These are phyloP conservation scores for Limonius californicus DNA, from an alignment of 1,140 invertebrate genomes.

Conservation along the genomic window DNA sequence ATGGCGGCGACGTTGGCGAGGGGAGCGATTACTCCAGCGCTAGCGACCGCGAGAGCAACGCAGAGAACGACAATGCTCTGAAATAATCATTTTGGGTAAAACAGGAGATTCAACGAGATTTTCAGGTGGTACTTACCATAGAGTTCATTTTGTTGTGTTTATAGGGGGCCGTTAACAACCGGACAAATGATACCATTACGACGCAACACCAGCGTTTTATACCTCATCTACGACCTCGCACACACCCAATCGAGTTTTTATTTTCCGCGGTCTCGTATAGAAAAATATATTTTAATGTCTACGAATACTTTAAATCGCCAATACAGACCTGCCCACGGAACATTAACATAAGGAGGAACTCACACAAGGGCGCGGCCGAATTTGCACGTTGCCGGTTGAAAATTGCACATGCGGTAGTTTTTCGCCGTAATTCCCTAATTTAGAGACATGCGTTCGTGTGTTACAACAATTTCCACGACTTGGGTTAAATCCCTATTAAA, in stretches of 20 bases:
- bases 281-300: too few species aligned
- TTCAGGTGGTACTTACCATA: neutral
- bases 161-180: neutral
- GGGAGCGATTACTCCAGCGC: neutral
- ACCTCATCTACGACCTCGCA: conserved; percentile 1
- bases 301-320: too few species aligned
- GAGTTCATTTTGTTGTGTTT: neutral
- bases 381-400: too few species aligned
- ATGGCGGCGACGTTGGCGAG: neutral
- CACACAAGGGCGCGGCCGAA: too few species aligned
- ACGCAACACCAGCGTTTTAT: neutral
- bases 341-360: too few species aligned
- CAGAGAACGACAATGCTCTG: conserved; percentile 3
- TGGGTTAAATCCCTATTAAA: too few species aligned
- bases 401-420: too few species aligned
- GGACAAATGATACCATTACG: neutral
- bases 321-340: too few species aligned
- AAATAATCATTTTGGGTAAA: neutral
- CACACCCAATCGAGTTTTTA: conserved; percentile 4
- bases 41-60: neutral
- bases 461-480: too few species aligned
- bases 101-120: too few species aligned
- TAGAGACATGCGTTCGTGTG: too few species aligned
- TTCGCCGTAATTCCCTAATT: too few species aligned
- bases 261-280: neutral